phyloP scores from a whole-genome alignment of 2,888 invertebrate species.

The Perizoma affinitatum region DNA sequence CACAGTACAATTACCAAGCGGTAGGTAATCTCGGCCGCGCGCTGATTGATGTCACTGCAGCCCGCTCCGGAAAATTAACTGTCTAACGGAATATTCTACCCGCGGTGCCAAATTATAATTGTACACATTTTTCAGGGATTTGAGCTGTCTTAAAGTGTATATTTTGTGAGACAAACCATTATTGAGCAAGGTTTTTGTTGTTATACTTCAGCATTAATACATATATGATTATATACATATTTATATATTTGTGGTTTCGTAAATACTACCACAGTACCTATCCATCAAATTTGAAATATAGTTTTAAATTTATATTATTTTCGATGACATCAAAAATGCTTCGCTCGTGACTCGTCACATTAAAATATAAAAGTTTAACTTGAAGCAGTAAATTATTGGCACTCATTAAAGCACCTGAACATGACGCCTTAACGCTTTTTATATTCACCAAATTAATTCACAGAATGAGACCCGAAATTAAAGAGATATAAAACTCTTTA shows the following conservation, averaged over 20 bases:
- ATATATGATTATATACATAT: no score
- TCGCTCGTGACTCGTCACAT: background rate
- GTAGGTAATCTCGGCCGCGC: constrained; percentile 46
- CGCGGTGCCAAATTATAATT: constrained; percentile 18
- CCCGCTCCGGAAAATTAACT: constrained; percentile 51
- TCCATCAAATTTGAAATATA: no score
- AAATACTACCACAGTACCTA: no score
- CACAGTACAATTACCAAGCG: constrained; percentile 20
- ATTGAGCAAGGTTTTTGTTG: no score
- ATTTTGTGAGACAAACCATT: background rate
- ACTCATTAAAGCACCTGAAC: constrained; percentile 27
- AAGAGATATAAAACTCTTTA: constrained; percentile 10
- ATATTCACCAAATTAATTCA: constrained; percentile 15
- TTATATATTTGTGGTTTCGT: no score
- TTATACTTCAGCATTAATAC: no score
- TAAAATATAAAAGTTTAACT: constrained; percentile 9
- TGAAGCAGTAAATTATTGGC: constrained; percentile 20
- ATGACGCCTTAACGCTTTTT: constrained; percentile 14
- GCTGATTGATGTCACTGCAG: constrained; percentile 55
- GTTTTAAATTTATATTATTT: no score
- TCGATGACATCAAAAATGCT: background rate
- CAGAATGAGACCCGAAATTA: constrained; percentile 2
- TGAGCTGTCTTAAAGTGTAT: constrained; percentile 9
- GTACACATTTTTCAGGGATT: constrained; percentile 24
- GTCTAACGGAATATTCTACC: constrained; percentile 43